Percentiles rank a stretch among this genome's conserved stretches.
phyloP scores from a whole-genome alignment of 2,797 vertebrate genomes.

The Parambassis ranga region DNA sequence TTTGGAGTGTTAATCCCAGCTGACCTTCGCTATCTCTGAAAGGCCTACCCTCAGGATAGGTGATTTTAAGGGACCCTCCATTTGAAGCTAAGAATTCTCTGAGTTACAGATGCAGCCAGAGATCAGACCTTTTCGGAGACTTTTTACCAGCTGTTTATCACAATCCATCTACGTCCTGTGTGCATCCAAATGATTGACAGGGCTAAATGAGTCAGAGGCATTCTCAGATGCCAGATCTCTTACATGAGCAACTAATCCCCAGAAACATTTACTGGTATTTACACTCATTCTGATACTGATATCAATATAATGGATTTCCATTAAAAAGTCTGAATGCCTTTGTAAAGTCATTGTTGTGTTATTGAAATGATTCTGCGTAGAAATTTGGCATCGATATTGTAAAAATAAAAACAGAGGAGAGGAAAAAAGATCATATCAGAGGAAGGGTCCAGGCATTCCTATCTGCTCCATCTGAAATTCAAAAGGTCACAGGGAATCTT shows the following conservation, averaged over 20 bases:
- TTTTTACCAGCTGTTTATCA: conserved; percentile 41
- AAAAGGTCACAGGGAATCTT: conserved; percentile 11
- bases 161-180: conserved; percentile 1
- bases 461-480: conserved; percentile 30
- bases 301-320: background rate
- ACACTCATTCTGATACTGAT: background rate
- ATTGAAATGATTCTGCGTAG: background rate
- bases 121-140: conserved; percentile 1
- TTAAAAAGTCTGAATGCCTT: background rate
- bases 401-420: background rate
- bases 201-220: conserved; percentile 24
- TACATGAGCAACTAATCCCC: conserved; percentile 15
- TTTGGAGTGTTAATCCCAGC: conserved; percentile 27
- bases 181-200: conserved; percentile 27
- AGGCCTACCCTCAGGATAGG: conserved; percentile 19
- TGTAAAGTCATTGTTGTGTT: background rate
- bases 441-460: background rate
- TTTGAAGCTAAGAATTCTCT: conserved; percentile 21
- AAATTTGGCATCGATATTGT: background rate
- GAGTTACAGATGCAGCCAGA: background rate
- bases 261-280: conserved; percentile 17
- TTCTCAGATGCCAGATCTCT: conserved; percentile 18
- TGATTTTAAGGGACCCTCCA: conserved; percentile 25
- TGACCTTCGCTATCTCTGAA: conserved; percentile 38
- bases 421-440: conserved; percentile 2